These are phyloP conservation scores for Aphaenogaster rudis DNA, from an alignment of 1,140 invertebrate species.

Conservation along the genomic window DNA sequence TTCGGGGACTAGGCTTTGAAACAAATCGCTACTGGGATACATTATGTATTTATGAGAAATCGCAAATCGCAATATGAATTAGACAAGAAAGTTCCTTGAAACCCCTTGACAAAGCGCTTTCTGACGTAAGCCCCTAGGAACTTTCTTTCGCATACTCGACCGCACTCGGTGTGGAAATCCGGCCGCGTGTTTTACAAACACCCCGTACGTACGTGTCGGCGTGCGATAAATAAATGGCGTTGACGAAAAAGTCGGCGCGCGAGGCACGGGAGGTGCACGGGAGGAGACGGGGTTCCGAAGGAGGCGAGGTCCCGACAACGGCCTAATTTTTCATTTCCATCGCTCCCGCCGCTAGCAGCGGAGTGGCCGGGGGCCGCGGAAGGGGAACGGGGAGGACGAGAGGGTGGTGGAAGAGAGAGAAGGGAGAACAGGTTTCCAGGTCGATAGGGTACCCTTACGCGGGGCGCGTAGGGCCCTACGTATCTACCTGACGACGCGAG, in stretches of 20 bases:
- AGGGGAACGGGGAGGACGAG: conserved; percentile 27
- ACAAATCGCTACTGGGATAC: not conserved
- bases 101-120: not conserved
- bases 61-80: not conserved
- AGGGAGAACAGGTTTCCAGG: conserved; percentile 83
- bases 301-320: conserved; percentile 71
- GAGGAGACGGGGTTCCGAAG: conserved; percentile 34
- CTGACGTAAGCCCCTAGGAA: conserved; percentile 9
- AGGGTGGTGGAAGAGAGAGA: conserved; percentile 55
- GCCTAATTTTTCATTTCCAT: conserved; percentile 79
- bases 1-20: not conserved
- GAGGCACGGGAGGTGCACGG: conserved; percentile 13
- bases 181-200: conserved; percentile 58
- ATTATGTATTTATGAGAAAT: not conserved
- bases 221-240: conserved; percentile 59
- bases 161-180: conserved; percentile 21
- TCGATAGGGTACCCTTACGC: conserved; percentile 69
- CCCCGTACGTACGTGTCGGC: conserved; percentile 57
- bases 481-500: conserved; percentile 82
- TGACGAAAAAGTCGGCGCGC: conserved; percentile 58
- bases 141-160: not conserved
- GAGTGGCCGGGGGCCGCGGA: conserved; percentile 40
- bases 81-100: not conserved
- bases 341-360: conserved; percentile 60
- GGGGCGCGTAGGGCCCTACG: conserved; percentile 74